Evolutionary conservation across 2,113 vertebrate species (phyloP).

Genomic region (Capreolus pygargus): DNA sequence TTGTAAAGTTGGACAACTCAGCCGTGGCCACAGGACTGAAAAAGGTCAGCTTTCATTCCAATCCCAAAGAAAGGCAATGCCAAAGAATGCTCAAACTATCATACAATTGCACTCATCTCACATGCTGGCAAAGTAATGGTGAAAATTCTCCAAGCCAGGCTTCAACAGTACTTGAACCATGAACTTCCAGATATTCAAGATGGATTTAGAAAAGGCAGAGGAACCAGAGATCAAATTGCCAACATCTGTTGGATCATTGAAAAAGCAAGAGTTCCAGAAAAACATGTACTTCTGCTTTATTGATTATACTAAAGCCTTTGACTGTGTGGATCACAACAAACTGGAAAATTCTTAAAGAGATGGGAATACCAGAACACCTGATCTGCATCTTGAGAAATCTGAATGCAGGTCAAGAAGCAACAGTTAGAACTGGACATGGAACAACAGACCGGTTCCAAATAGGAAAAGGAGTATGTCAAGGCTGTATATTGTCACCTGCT

Average conservation of each 20-base stretch:
- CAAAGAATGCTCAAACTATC: background rate
- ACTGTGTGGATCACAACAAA: background rate
- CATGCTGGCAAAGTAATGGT: background rate
- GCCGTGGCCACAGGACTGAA: background rate
- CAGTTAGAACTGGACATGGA: background rate
- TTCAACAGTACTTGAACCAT: background rate
- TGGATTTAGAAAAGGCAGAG: background rate
- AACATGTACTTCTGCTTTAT: background rate
- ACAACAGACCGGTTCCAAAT: background rate
- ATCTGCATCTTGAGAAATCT: background rate
- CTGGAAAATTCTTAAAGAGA: background rate
- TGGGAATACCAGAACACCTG: background rate
- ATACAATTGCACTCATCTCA: background rate
- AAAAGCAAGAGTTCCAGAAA: background rate
- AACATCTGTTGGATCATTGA: background rate
- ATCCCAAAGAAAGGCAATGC: background rate
- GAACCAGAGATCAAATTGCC: background rate
- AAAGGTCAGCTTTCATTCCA: background rate
- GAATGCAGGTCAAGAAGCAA: background rate
- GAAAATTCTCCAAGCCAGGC: background rate
- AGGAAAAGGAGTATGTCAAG: background rate
- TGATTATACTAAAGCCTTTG: background rate
- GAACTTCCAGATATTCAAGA: background rate
- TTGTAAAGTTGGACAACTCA: background rate
- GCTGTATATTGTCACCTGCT: background rate